Evolutionary conservation across 2,113 vertebrate genomes (phyloP).

Genomic region (Sula dactylatra): DNA sequence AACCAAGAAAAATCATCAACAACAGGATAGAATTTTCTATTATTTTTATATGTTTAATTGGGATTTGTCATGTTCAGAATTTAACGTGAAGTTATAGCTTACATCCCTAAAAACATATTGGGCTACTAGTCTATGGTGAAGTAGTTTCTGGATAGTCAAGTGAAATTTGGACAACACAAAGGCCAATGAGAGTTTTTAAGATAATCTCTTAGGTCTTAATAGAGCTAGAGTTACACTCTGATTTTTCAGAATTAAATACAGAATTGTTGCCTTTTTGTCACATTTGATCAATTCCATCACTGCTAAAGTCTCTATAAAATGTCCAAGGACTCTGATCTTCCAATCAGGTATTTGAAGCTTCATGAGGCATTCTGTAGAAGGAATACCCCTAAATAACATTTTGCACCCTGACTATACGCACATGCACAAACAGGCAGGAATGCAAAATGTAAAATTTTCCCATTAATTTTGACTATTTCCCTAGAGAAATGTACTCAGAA

Average conservation of each 20-base stretch:
- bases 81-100: neutral
- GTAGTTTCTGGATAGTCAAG: neutral
- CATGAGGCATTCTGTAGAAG: neutral
- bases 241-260: neutral
- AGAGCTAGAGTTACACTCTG: neutral
- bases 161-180: neutral
- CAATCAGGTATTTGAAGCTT: neutral
- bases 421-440: neutral
- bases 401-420: neutral
- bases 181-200: neutral
- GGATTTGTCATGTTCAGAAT: neutral
- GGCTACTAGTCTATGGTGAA: neutral
- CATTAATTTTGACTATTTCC: constrained; percentile 1
- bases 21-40: neutral
- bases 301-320: neutral
- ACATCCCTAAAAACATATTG: neutral
- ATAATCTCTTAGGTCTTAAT: neutral
- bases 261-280: neutral
- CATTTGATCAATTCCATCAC: neutral
- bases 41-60: neutral
- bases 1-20: neutral
- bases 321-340: neutral
- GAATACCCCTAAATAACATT: neutral
- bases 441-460: neutral
- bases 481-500: neutral